phyloP scores from a whole-genome alignment of 2,888 invertebrate genomes.

The Drosophila hawaiiensis region DNA sequence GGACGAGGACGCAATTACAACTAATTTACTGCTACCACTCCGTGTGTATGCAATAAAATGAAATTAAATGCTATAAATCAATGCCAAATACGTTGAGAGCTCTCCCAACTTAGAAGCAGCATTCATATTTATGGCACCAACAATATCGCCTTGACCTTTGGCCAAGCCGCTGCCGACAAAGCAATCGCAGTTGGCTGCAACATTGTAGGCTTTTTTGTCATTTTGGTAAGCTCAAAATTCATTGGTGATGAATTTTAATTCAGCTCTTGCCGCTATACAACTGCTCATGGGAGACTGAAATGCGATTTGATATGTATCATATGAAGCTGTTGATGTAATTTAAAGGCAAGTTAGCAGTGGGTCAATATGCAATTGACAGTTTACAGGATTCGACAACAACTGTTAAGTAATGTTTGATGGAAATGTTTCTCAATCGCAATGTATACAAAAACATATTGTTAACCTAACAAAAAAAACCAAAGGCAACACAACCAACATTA shows the following conservation, averaged over 20 bases:
- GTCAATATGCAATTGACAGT: slow-evolving; percentile 27
- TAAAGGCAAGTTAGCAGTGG: slow-evolving; percentile 2
- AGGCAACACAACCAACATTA: slow-evolving; percentile 29
- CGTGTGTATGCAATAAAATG: slow-evolving; percentile 64
- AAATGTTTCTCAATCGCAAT: slow-evolving; percentile 18
- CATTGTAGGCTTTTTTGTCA: slow-evolving; percentile 3
- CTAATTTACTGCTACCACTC: slow-evolving; percentile 48
- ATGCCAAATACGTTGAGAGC: slow-evolving; percentile 54
- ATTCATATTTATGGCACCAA: slow-evolving; percentile 42
- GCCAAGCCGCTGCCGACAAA: slow-evolving; percentile 7
- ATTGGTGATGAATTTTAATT: slow-evolving; percentile 18
- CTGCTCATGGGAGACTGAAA: slow-evolving; percentile 9
- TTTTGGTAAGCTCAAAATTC: slow-evolving; percentile 17
- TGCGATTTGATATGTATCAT: slow-evolving; percentile 1
- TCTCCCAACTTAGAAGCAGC: slow-evolving; percentile 22
- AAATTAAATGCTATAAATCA: slow-evolving; percentile 79
- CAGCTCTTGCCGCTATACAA: neutral
- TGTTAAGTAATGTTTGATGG: slow-evolving; percentile 21
- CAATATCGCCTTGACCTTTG: slow-evolving; percentile 51
- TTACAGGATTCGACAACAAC: slow-evolving; percentile 23
- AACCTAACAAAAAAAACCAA: slow-evolving; percentile 14
- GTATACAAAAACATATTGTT: slow-evolving; percentile 6
- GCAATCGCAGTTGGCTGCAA: slow-evolving; percentile 3
- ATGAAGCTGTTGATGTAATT: slow-evolving; percentile 15
- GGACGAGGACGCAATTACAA: slow-evolving; percentile 36